Base-by-base conservation (phyloP, 1,140 invertebrate species). In the Trichonephila clavipes region DNA sequence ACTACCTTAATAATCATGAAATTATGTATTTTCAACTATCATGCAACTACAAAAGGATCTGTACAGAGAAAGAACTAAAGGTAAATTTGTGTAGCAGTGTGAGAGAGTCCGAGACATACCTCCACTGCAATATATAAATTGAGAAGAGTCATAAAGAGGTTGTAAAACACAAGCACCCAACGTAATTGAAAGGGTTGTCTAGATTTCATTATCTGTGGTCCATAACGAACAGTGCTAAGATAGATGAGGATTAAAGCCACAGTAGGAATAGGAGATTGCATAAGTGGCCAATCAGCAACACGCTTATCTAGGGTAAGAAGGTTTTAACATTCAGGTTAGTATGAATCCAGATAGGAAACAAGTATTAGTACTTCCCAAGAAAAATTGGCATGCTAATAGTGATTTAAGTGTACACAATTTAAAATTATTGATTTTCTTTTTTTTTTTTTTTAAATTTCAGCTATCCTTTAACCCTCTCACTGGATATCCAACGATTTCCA, bases 81-180 rank as follows among this genome's bases (percentile, higher is more conserved):
- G 72, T 12, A 77, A 18, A 51, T n/a, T 77, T 14, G 58, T 64
- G 69, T 44, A 85, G 89, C 89, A 90, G 89, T 82, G 51, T 7
- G 72, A 90, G 81, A 66, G 66, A 81, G 64, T 51, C 62, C 24
- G 66, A 92, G 69, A 87, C 95, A 95, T 95, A 98, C 97, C 96
- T 97, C 97, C 91, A 97, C 95, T 85, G 97, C 98, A 95, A 99
- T 99, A 95, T 98, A 98, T 7, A 97, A 97, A 96, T 99, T 99
- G 24, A 99, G 96, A 44, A 96, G 95, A 72, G 98, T 97, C 97
- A 99, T 98, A 10, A 97, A 96, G 94, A 98, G 96, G 95, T 99
- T 99, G 95, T 99, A 99, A 5, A 97, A 97, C 92, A 99, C 97
- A 77, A 99, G 96, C 5, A 97, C 95, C 96, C 97, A 97, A 81